Conservation (phyloP, 2,113 vertebrate genomes). For the Struthidea cinerea region DNA sequence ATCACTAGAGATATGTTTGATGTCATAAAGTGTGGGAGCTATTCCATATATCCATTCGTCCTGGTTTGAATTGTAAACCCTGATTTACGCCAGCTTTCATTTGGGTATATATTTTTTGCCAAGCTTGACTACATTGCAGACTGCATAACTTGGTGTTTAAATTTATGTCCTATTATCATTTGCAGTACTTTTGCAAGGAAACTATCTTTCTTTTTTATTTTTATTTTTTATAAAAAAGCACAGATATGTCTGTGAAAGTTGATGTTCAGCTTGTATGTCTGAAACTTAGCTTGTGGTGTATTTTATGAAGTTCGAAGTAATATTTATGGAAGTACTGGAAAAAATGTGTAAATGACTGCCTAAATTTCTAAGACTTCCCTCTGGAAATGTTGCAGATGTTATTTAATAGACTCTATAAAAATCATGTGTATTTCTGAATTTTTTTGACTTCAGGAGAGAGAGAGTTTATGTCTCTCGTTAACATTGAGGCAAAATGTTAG, state of each 20-base stretch:
- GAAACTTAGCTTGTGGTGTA: background rate
- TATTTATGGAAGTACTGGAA: background rate
- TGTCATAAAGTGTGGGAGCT: background rate
- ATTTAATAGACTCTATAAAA: background rate
- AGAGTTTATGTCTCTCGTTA: background rate
- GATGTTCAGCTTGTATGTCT: background rate
- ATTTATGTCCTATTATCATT: background rate
- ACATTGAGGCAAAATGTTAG: background rate
- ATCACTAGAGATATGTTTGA: background rate
- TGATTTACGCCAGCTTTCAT: background rate
- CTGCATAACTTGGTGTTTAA: background rate
- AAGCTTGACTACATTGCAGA: background rate
- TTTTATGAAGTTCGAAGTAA: background rate
- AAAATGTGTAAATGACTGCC: background rate
- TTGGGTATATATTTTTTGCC: background rate
- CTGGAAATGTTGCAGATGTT: background rate
- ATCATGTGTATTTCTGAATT: background rate
- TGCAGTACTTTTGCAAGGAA: background rate
- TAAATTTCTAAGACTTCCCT: conserved; percentile 12
- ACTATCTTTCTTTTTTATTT: background rate
- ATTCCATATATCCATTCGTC: background rate
- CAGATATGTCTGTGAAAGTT: background rate
- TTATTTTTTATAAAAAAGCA: background rate
- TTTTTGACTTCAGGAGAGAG: background rate
- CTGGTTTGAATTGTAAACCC: background rate